These are phyloP conservation scores for Dinoponera quadriceps DNA, from an alignment of 1,140 invertebrate genomes.

Conservation along the genomic window DNA sequence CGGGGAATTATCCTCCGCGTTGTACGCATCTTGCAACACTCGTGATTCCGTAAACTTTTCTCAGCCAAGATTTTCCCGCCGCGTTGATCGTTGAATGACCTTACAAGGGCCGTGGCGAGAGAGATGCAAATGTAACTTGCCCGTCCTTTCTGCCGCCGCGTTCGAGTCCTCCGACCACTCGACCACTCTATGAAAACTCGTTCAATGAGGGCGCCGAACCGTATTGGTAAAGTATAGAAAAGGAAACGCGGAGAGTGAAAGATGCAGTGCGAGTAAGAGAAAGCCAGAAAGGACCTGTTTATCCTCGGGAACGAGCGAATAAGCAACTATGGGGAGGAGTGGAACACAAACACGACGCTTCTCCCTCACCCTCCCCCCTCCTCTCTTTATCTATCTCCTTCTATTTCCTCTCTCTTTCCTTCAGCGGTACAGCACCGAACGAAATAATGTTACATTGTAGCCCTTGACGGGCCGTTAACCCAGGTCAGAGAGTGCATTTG, in stretches of 20 bases:
- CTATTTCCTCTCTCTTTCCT: too few relatives aligned
- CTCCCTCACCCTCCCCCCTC: background rate
- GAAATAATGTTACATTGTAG: constrained; percentile 82
- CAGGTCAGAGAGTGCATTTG: constrained; percentile 79
- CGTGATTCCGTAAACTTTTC: background rate
- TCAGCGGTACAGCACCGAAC: constrained; percentile 11
- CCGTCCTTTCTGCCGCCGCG: constrained; percentile 3
- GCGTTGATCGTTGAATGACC: background rate
- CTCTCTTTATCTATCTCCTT: too few relatives aligned
- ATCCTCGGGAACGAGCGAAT: constrained; percentile 14
- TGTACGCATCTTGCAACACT: background rate
- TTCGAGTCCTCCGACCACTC: background rate
- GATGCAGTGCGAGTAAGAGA: constrained; percentile 51
- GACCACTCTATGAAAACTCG: constrained; percentile 35
- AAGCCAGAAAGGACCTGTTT: constrained; percentile 38
- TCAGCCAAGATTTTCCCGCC: background rate
- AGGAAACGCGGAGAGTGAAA: constrained; percentile 47
- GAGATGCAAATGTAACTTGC: background rate
- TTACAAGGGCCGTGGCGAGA: constrained; percentile 4
- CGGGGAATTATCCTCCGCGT: too few relatives aligned
- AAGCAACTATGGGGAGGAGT: background rate
- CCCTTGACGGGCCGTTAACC: constrained; percentile 81
- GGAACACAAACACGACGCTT: constrained; percentile 47
- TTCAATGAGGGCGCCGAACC: constrained; percentile 19
- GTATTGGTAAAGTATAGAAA: constrained; percentile 5